Base-by-base conservation (phyloP, 2,113 vertebrate genomes). In the Nothobranchius kuhntae region DNA sequence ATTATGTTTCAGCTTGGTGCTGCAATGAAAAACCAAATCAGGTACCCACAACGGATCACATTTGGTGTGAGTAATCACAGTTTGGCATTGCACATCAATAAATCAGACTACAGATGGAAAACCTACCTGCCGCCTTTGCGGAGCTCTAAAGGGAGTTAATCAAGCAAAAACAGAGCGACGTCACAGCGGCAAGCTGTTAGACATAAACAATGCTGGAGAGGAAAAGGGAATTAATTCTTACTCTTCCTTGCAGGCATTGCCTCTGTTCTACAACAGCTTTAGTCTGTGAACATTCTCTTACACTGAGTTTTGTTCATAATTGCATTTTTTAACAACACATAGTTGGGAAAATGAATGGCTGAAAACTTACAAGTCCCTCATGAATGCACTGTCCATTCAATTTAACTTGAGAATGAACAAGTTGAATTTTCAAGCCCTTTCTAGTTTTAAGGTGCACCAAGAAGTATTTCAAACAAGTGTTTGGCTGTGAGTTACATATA, bases 31-130 rank as follows among this genome's bases (percentile, higher is more conserved):
- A 26, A 58, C 13, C 35, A 59, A 57, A 70, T 68, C 53, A 13
- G 17, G 68, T 36, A 44, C 67, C 64, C 67, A 61, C 71, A 59
- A 58, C 15, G 63, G 59, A 65, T 4, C 30, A 2, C 3, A 30
- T 71, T 4, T 46, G 30, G 42, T 68, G 59, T 40, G 58, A 68
- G 61, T 73, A 72, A 75, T 77, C 71, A n/a, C 52, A 52, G 54
- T 61, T 35, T 61, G 65, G 68, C 51, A 61, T 21, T 12, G 15
- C 38, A 3, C 59, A 21, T 71, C 66, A 76, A 63, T 61, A 65
- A 85, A 73, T 71, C 44, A 74, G 40, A 13, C 64, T 52, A 73
- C 75, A 81, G 73, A 85, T 81, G 63, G 71, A 78, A 80, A 71
- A 62, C 66, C 45, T 75, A 84, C 77, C 79, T 82, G 79, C 59